phyloP scores from a whole-genome alignment of 2,797 vertebrate species.

The Neostethus bicornis region DNA sequence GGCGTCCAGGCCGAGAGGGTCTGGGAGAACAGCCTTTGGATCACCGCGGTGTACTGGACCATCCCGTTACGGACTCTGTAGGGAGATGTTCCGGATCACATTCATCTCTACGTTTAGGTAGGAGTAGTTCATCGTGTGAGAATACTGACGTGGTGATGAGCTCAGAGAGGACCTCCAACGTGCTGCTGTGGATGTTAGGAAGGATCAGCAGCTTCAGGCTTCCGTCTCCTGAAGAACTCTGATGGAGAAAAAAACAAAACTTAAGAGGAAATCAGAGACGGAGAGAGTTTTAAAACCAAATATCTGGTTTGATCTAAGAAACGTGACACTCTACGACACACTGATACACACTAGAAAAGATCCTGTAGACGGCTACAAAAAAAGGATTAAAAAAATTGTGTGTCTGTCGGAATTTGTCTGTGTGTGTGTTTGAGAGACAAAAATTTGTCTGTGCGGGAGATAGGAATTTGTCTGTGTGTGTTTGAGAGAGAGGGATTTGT shows the following conservation, averaged over 20 bases:
- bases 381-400: no score
- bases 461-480: no score
- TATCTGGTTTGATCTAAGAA: no score
- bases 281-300: no score
- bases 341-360: no score
- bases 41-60: slow-evolving; percentile 81
- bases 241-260: slow-evolving; percentile 3
- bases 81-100: background rate
- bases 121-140: background rate
- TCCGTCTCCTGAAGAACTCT: slow-evolving; percentile 88
- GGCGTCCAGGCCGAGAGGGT: slow-evolving; percentile 84
- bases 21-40: slow-evolving; percentile 87
- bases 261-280: background rate
- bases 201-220: slow-evolving; percentile 84
- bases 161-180: slow-evolving; percentile 84
- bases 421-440: no score
- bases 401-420: no score
- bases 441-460: no score
- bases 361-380: no score
- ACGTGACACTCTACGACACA: no score
- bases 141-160: slow-evolving; percentile 82
- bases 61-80: slow-evolving; percentile 71
- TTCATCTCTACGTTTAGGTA: no score
- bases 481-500: no score
- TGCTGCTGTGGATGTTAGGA: slow-evolving; percentile 83